Percentiles rank a stretch among this genome's conserved stretches.
phyloP scores from a whole-genome alignment of 2,888 invertebrate species.

The Corbicula japonica region DNA sequence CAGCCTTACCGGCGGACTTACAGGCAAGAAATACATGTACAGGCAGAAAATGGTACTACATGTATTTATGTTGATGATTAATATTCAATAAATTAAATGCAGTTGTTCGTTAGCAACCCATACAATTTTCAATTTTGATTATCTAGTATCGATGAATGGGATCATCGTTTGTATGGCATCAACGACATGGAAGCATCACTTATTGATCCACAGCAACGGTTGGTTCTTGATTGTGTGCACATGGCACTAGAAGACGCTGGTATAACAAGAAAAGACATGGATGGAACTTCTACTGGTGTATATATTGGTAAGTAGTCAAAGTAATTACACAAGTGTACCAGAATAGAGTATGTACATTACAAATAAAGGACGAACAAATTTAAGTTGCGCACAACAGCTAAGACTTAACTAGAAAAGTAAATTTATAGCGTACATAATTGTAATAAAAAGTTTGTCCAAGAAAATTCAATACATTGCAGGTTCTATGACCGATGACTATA shows the following conservation, averaged over 20 bases:
- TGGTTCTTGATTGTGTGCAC: slow-evolving; percentile 70
- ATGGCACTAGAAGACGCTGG: slow-evolving; percentile 71
- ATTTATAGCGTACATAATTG: too few species aligned
- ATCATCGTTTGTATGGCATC: slow-evolving; percentile 70
- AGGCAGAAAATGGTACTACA: background rate
- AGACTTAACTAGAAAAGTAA: too few species aligned
- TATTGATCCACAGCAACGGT: slow-evolving; percentile 76
- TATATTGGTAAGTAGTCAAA: slow-evolving; percentile 70
- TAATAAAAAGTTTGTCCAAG: too few species aligned
- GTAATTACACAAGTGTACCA: too few species aligned
- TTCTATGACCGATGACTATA: too few species aligned
- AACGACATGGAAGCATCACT: slow-evolving; percentile 68
- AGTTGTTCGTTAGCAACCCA: background rate
- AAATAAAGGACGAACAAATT: too few species aligned
- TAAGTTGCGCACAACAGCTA: too few species aligned
- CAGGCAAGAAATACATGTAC: too few species aligned
- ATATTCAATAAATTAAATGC: background rate
- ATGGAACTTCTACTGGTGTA: slow-evolving; percentile 62
- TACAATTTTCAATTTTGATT: background rate
- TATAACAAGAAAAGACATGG: slow-evolving; percentile 38
- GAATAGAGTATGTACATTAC: too few species aligned
- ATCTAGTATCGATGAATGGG: slow-evolving; percentile 69
- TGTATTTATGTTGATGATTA: background rate
- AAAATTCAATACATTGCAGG: too few species aligned
- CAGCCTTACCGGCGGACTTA: too few species aligned